A percentile compares a stretch with the other conserved stretches of the same genome.
Conservation (phyloP, 2,888 invertebrate genomes). For the Rhopalosiphum nymphaeae region DNA sequence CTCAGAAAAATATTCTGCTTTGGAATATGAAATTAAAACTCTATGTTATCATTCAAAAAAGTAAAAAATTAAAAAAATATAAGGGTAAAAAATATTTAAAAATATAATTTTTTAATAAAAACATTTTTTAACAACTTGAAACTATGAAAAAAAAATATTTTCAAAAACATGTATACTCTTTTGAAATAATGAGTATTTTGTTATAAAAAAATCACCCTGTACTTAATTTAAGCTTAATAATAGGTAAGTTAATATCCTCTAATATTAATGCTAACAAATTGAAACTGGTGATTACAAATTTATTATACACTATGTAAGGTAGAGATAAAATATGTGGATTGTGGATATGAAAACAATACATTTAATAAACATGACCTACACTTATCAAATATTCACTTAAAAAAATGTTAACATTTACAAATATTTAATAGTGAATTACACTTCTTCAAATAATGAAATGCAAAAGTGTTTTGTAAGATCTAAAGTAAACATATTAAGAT, state of each 20-base stretch:
- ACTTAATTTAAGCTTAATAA: background rate
- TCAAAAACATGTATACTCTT: no score
- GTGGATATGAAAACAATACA: background rate
- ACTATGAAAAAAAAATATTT: no score
- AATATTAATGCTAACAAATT: background rate
- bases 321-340: background rate
- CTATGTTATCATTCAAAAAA: no score
- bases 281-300: background rate
- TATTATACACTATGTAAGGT: background rate
- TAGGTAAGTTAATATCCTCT: background rate
- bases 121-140: no score
- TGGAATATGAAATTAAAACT: no score
- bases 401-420: background rate
- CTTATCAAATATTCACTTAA: background rate
- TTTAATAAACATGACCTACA: background rate
- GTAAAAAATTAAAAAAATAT: no score
- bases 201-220: no score
- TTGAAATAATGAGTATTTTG: no score
- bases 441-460: background rate
- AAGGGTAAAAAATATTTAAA: no score
- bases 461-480: background rate
- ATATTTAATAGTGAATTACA: background rate
- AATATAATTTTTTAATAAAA: no score
- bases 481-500: background rate
- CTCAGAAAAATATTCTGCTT: no score